phyloP scores from a whole-genome alignment of 64 coral and sea anemone species.

The Pocillopora verrucosa region DNA sequence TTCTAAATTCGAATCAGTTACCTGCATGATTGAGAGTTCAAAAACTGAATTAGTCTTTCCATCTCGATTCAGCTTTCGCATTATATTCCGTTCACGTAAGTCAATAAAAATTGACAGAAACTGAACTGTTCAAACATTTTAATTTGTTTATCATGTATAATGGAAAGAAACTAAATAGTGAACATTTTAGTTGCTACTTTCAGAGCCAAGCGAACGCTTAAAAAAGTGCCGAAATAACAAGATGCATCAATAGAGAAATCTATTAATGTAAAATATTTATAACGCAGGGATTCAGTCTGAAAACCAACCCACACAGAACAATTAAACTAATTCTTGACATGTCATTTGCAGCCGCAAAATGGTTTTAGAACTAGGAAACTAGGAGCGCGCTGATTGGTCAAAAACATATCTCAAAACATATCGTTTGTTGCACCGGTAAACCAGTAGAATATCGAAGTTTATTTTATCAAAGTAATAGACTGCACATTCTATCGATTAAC shows the following conservation, averaged over 20 bases:
- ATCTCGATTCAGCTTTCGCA: neutral
- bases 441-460: too few relatives aligned
- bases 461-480: too few relatives aligned
- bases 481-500: too few relatives aligned
- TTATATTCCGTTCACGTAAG: neutral
- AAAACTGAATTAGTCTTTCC: neutral
- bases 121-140: neutral
- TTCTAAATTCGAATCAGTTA: neutral
- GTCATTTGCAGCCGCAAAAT: too few relatives aligned
- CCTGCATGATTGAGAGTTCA: neutral
- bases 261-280: too few relatives aligned
- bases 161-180: neutral
- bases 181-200: conserved; percentile 2
- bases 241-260: neutral
- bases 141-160: neutral
- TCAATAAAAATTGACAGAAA: neutral
- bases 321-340: too few relatives aligned
- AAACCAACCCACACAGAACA: too few relatives aligned
- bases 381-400: too few relatives aligned
- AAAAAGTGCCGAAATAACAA: neutral
- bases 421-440: too few relatives aligned
- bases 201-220: neutral
- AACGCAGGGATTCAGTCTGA: too few relatives aligned
- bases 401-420: too few relatives aligned
- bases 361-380: too few relatives aligned